Evolutionary conservation across 2,797 vertebrate genomes (phyloP).

Genomic region (Microchirus variegatus): DNA sequence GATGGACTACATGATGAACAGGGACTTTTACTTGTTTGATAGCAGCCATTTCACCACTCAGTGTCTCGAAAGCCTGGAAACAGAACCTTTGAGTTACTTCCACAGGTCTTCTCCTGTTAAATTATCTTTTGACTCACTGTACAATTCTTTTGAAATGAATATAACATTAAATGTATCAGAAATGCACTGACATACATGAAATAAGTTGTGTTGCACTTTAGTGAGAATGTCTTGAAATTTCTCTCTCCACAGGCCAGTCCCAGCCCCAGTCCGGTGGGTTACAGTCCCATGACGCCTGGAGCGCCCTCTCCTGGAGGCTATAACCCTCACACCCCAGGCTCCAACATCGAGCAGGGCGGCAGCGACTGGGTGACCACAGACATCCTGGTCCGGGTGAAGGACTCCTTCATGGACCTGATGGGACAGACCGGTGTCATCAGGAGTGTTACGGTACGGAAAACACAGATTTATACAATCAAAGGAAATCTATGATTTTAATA

Average conservation of each 20-base stretch:
- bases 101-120: too few species aligned
- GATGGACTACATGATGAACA: too few species aligned
- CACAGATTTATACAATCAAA: background rate
- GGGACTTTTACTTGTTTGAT: too few species aligned
- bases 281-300: conserved; percentile 95
- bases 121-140: too few species aligned
- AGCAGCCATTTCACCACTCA: too few species aligned
- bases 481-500: background rate
- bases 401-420: conserved; percentile 89
- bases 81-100: too few species aligned
- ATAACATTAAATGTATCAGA: too few species aligned
- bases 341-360: conserved; percentile 92
- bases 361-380: conserved; percentile 96
- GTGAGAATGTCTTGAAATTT: too few species aligned
- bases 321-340: conserved; percentile 94
- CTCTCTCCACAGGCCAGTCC: conserved; percentile 85
- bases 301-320: conserved; percentile 94
- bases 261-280: conserved; percentile 93
- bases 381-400: conserved; percentile 92
- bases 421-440: conserved; percentile 90
- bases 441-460: conserved; percentile 84
- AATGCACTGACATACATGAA: too few species aligned
- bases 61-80: too few species aligned
- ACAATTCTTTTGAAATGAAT: too few species aligned
- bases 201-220: too few species aligned